Evolutionary conservation across 1,140 invertebrate genomes (phyloP), one percentile per base, ranked within the genome.

Genomic region (Asobara japonica): DNA sequence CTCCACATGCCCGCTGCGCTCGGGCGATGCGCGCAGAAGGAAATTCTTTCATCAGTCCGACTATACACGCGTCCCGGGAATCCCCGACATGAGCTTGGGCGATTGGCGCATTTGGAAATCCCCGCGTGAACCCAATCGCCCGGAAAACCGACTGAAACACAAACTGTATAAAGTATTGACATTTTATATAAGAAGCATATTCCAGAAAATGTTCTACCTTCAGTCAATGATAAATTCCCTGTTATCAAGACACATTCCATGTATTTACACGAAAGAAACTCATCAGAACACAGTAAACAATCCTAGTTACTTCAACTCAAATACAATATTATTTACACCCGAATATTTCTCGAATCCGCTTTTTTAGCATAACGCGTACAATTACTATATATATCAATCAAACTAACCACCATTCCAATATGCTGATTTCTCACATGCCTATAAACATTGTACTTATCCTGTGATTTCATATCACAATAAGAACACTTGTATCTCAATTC

Each of bases 401-500:
- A 11, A 31, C 29, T 18, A 27, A 62, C 60, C 3, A 31, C 13
- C 60, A 62, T 31, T 62, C 60, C 60, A n/a, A 3, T 3, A 8
- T 62, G 60, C 27, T 31, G 29, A 30, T 62, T 62, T 51, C 64
- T 60, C 11, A 74, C 70, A 33, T 81, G 78, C 16, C 72, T 61
- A 20, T 74, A 76, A 6, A 77, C 56, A 60, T 79, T 76, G 4
- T 56, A 67, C 29, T 73, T 76, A n/a, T 73, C 72, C 69, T 75
- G 76, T 51, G 79, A 80, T 33, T 62, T 74, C 45, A 77, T 73
- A 30, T 71, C 56, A 48, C 79, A 81, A 25, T 72, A 73, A 29
- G 75, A 74, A 75, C 84, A 87, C 22, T 79, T 75, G 72, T 85
- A 84, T 48, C 61, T 31, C 3, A 36, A 20, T 38, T 69, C 38